phyloP scores from a whole-genome alignment of 2,888 invertebrate genomes.

The Pachliopta kotzebuea region DNA sequence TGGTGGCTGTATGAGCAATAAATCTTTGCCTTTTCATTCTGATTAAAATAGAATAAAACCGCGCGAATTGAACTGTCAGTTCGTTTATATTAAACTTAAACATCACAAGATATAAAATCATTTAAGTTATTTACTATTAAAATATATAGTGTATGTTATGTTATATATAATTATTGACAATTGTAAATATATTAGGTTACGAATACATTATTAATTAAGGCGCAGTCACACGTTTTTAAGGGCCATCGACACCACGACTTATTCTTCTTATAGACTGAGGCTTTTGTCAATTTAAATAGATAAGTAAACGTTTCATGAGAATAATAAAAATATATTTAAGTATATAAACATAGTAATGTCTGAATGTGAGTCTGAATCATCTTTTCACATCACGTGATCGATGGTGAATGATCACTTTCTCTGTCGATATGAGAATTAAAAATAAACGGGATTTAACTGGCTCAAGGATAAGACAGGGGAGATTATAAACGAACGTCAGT shows the following conservation, averaged over 20 bases:
- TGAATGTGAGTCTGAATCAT: too few species aligned
- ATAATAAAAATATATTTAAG: background rate
- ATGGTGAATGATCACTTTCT: background rate
- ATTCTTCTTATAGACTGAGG: conserved; percentile 15
- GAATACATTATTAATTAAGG: background rate
- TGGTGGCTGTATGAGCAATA: background rate
- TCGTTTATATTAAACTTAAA: background rate
- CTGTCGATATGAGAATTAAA: background rate
- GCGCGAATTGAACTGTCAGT: background rate
- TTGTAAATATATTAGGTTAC: conserved; percentile 21
- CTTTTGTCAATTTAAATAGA: background rate
- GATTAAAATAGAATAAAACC: background rate
- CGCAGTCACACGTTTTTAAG: conserved; percentile 4
- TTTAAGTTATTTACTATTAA: background rate
- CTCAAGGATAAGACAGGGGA: background rate
- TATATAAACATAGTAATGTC: background rate
- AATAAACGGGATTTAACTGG: background rate
- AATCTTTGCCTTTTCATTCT: background rate
- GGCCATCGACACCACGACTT: conserved; percentile 4
- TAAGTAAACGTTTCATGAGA: background rate
- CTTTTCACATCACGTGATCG: too few species aligned
- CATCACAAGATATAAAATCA: background rate
- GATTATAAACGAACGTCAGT: conserved; percentile 24
- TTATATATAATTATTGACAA: conserved; percentile 2
- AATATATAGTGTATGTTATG: background rate